Evolutionary conservation across 2,888 invertebrate species (phyloP).

Genomic region (Syrista parreyssii): DNA sequence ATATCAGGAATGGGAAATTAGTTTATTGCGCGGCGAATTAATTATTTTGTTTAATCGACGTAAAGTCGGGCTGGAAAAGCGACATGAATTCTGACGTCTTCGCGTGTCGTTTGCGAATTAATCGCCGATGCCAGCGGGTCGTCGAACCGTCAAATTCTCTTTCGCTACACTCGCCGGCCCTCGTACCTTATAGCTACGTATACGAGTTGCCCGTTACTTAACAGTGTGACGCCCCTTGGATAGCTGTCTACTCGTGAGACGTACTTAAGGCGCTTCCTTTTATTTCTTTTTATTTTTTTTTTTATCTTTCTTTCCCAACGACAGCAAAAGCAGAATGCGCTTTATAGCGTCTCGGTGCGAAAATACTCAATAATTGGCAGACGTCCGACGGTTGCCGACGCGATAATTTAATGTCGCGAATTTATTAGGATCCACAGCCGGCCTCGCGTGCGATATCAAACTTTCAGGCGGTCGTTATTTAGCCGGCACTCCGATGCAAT

Average conservation of each 20-base stretch:
- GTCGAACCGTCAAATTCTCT: not conserved
- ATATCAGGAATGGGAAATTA: constrained; percentile 58
- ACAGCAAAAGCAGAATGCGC: not conserved
- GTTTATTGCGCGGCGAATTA: constrained; percentile 53
- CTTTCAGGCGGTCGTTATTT: constrained; percentile 47
- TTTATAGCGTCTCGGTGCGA: constrained; percentile 5
- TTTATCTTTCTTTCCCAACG: not conserved
- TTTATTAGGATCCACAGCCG: constrained; percentile 32
- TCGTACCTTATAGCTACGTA: not conserved
- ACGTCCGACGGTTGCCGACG: constrained; percentile 53
- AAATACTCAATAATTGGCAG: constrained; percentile 49
- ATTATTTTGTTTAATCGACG: constrained; percentile 58
- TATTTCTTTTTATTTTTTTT: not conserved
- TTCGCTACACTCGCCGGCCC: not conserved
- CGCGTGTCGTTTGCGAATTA: not conserved
- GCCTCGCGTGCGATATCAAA: constrained; percentile 42
- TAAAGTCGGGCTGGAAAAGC: constrained; percentile 33
- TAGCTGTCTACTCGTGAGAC: too few species aligned
- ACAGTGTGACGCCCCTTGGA: too few species aligned
- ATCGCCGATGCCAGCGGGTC: not conserved
- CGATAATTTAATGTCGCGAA: constrained; percentile 53
- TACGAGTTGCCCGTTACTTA: too few species aligned
- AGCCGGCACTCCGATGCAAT: constrained; percentile 31
- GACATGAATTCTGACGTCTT: constrained; percentile 29
- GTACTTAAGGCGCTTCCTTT: too few species aligned